A percentile compares a stretch with the other conserved stretches of the same genome.
Evolutionary conservation across 2,113 vertebrate species (phyloP).

Genomic region (Macaca nemestrina): DNA sequence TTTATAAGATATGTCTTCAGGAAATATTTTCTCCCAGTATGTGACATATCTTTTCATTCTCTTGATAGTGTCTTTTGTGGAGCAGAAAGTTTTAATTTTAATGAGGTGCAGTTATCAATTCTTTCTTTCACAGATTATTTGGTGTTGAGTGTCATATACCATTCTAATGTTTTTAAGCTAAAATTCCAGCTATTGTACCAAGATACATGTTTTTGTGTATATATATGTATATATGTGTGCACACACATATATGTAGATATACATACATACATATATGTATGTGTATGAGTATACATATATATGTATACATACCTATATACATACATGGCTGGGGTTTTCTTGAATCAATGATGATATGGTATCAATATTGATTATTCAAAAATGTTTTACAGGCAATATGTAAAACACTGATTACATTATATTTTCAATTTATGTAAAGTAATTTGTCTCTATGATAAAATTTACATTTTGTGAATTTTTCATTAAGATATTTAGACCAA

Average conservation of each 20-base stretch:
- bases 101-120: neutral
- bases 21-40: neutral
- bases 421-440: neutral
- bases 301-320: rapidly evolving
- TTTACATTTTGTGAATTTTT: conserved; percentile 20
- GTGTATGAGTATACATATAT: too few relatives aligned
- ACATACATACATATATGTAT: neutral
- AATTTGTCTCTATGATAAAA: conserved; percentile 28
- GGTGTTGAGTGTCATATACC: neutral
- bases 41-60: neutral
- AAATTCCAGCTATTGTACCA: neutral
- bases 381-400: neutral
- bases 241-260: too few relatives aligned
- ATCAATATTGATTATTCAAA: neutral
- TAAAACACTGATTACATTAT: conserved; percentile 27
- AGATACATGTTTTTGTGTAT: neutral
- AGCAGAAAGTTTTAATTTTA: neutral
- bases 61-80: neutral
- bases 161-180: neutral
- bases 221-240: too few relatives aligned
- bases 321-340: neutral
- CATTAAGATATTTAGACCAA: conserved; percentile 9
- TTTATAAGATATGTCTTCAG: neutral
- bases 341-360: neutral
- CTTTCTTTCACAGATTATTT: neutral